These are phyloP conservation scores for Brachyhypopomus occidentalis DNA, from an alignment of 2,113 vertebrate species.

Conservation along the genomic window DNA sequence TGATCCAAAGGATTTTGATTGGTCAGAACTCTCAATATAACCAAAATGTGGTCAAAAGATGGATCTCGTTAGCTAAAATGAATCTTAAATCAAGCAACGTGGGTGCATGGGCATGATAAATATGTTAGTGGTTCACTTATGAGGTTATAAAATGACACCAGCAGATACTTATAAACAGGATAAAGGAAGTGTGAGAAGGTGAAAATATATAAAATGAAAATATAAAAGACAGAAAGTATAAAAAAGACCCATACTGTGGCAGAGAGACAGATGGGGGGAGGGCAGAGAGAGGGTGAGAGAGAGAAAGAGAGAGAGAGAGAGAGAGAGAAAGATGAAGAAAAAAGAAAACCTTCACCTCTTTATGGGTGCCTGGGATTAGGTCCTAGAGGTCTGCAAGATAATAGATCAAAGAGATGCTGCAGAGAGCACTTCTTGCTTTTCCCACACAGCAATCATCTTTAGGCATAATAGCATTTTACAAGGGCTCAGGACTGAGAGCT, in stretches of 20 bases:
- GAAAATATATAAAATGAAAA: not conserved
- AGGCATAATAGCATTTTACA: slow-evolving; percentile 59
- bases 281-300: not conserved
- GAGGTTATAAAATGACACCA: not conserved
- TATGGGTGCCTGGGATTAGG: slow-evolving; percentile 69
- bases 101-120: no score
- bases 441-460: slow-evolving; percentile 62
- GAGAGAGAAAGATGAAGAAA: slow-evolving; percentile 33
- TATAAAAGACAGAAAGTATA: no score
- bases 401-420: slow-evolving; percentile 75
- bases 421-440: slow-evolving; percentile 60
- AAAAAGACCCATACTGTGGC: not conserved
- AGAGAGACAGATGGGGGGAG: slow-evolving; percentile 52
- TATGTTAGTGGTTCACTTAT: no score
- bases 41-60: not conserved
- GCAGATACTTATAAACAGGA: not conserved
- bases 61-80: not conserved
- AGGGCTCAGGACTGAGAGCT: slow-evolving; percentile 49
- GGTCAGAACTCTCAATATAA: not conserved
- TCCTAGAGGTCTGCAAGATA: slow-evolving; percentile 74
- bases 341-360: slow-evolving; percentile 46
- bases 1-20: not conserved
- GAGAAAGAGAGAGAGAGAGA: slow-evolving; percentile 30
- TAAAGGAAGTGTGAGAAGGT: not conserved
- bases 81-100: not conserved